phyloP scores from a whole-genome alignment of 2,113 vertebrate species.

The Oncorhynchus masou region DNA sequence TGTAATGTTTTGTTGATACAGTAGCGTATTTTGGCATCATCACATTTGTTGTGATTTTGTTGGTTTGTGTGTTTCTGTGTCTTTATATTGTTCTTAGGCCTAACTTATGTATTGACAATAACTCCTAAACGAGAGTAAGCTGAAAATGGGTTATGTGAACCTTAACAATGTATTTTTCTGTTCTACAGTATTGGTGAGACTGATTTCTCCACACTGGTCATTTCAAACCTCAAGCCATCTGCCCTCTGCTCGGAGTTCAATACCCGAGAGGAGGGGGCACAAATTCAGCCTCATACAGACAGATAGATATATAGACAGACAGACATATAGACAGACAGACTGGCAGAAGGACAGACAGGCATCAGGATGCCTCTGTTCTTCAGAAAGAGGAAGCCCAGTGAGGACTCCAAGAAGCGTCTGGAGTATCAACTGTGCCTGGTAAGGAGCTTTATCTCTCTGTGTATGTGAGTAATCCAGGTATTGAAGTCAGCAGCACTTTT shows the following conservation, averaged over 20 bases:
- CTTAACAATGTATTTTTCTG: not conserved
- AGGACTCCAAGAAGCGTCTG: slow-evolving; percentile 85
- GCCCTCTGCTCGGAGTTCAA: not conserved
- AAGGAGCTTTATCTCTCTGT: not conserved
- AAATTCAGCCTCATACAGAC: not conserved
- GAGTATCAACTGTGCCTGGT: slow-evolving; percentile 93
- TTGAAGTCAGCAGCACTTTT: not conserved
- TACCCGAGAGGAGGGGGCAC: not conserved
- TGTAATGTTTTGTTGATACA: no score
- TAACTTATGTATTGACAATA: no score
- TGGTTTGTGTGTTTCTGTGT: no score
- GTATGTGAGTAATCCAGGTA: not conserved
- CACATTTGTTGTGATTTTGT: no score
- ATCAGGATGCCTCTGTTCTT: slow-evolving; percentile 88
- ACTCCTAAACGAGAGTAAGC: no score
- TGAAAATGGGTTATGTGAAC: not conserved
- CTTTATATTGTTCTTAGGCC: no score
- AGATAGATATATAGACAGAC: not conserved
- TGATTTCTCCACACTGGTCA: not conserved
- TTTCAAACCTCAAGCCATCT: not conserved
- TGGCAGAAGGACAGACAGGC: not conserved
- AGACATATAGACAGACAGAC: not conserved
- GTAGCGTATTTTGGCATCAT: no score
- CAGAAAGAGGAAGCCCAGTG: slow-evolving; percentile 86
- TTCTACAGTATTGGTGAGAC: not conserved